phyloP scores from a whole-genome alignment of 2,113 vertebrate genomes.

The Eubucco bourcierii region DNA sequence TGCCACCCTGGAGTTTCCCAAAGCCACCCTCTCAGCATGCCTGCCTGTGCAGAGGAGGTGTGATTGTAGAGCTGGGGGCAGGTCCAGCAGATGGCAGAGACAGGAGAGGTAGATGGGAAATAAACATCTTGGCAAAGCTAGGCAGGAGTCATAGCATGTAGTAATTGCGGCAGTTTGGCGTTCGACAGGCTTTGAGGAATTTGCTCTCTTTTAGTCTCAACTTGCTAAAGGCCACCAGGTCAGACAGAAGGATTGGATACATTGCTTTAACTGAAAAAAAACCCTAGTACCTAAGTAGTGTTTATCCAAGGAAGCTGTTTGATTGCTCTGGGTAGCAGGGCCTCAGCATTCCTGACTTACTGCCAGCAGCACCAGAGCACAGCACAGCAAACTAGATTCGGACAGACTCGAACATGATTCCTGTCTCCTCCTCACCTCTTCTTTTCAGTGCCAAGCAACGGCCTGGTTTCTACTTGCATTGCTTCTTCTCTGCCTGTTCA shows the following conservation, averaged over 20 bases:
- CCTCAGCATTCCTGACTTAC: background rate
- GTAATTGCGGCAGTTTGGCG: background rate
- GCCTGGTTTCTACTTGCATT: background rate
- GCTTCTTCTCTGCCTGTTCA: background rate
- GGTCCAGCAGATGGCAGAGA: background rate
- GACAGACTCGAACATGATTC: background rate
- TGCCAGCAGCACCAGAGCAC: background rate
- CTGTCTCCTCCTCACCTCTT: background rate
- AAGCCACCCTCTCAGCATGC: fast-evolving
- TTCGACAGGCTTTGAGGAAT: background rate
- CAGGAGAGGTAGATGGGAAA: background rate
- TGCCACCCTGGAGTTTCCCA: background rate
- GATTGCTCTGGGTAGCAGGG: background rate
- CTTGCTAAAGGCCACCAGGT: background rate
- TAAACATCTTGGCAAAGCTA: background rate
- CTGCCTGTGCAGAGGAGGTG: background rate
- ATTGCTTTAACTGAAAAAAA: background rate
- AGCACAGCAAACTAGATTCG: background rate
- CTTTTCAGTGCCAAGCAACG: background rate
- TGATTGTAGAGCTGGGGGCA: background rate
- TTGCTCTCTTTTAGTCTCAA: background rate
- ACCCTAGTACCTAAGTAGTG: background rate
- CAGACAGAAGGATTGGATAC: background rate
- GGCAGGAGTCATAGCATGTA: background rate
- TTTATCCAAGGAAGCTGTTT: background rate